phyloP scores from a whole-genome alignment of 2,113 vertebrate genomes.

The Eudyptes chrysolophus region DNA sequence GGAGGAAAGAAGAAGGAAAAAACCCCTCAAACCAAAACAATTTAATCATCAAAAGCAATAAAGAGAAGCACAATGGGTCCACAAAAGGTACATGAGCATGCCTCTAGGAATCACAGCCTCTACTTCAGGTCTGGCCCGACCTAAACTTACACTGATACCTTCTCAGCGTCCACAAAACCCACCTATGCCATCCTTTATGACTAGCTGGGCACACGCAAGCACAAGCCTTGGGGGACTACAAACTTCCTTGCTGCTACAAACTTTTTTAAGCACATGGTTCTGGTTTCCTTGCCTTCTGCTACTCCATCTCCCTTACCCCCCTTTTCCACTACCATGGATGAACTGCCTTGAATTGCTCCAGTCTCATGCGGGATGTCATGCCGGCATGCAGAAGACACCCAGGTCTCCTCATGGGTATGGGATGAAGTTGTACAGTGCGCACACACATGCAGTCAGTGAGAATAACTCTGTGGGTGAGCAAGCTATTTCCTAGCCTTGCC shows the following conservation, averaged over 20 bases:
- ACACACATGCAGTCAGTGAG: accelerated
- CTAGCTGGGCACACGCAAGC: background rate
- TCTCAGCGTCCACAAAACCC: background rate
- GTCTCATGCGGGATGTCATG: background rate
- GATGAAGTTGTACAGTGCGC: accelerated
- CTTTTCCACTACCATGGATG: background rate
- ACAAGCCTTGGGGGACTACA: background rate
- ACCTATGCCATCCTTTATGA: too few relatives aligned
- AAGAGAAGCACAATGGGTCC: background rate
- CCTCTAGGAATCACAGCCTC: background rate
- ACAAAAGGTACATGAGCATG: background rate
- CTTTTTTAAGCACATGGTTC: background rate
- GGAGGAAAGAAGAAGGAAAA: background rate
- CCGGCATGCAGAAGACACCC: too few relatives aligned
- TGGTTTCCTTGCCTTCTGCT: background rate
- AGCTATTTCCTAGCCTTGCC: background rate
- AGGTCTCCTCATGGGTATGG: accelerated
- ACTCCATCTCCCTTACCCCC: background rate
- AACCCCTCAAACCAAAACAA: background rate
- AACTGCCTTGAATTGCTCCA: background rate
- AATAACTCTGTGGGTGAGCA: background rate
- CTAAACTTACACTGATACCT: background rate
- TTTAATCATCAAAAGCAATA: background rate
- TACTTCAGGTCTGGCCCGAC: background rate
- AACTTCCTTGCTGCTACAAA: background rate